phyloP scores from a whole-genome alignment of 1,140 invertebrate species.

The Drosophila subpulchrella region DNA sequence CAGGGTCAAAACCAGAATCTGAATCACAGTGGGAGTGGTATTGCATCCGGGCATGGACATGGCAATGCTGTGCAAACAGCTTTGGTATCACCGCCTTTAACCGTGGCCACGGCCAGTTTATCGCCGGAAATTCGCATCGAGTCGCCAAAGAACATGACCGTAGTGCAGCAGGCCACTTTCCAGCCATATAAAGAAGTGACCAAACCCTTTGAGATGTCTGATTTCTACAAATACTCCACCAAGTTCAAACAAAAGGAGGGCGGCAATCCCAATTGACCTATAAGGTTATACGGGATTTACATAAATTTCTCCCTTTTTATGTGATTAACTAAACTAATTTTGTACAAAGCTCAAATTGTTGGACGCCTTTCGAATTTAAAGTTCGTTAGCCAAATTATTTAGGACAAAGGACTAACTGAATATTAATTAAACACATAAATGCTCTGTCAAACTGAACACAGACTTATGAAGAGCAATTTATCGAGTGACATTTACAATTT shows the following conservation, averaged over 20 bases:
- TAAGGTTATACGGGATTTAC: conserved; percentile 16
- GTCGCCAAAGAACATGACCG: conserved; percentile 91
- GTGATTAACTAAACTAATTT: conserved; percentile 55
- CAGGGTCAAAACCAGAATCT: conserved; percentile 27
- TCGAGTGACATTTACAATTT: conserved; percentile 5
- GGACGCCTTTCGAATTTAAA: conserved; percentile 28
- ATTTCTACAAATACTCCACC: conserved; percentile 98
- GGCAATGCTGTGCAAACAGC: conserved; percentile 49
- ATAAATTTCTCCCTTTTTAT: conserved; percentile 11
- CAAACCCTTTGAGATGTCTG: conserved; percentile 98
- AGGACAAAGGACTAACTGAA: conserved; percentile 27
- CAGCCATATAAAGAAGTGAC: conserved; percentile 96
- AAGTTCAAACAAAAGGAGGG: conserved; percentile 90
- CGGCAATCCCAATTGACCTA: conserved; percentile 64
- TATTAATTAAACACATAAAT: conserved; percentile 17
- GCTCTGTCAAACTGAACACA: conserved; percentile 27
- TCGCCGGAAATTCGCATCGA: conserved; percentile 87
- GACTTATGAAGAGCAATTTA: conserved; percentile 18
- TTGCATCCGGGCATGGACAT: conserved; percentile 11
- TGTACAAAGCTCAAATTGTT: conserved; percentile 13
- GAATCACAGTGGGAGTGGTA: conserved; percentile 34
- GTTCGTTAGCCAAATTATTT: conserved; percentile 28
- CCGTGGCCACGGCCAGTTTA: conserved; percentile 72
- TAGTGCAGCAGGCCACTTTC: conserved; percentile 94
- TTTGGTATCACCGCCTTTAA: conserved; percentile 58